These are phyloP conservation scores for Aphodius sticticus DNA, from an alignment of 2,888 invertebrate species.

Conservation along the genomic window DNA sequence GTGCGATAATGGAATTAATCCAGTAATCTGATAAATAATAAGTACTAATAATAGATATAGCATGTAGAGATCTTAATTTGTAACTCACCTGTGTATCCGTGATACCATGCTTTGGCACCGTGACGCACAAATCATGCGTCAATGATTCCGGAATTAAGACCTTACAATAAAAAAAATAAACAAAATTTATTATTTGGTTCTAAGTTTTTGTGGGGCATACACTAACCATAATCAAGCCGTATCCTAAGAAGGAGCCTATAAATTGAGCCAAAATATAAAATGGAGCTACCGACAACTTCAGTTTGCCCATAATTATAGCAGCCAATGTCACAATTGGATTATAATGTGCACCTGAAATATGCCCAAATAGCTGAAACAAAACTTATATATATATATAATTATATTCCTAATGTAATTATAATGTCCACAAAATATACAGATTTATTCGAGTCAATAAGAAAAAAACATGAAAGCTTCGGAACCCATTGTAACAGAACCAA, in stretches of 20 bases:
- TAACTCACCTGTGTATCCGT: constrained; percentile 27
- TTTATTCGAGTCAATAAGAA: too few relatives aligned
- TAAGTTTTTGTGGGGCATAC: background rate
- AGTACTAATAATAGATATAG: too few relatives aligned
- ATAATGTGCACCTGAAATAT: constrained; percentile 79
- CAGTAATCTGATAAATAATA: too few relatives aligned
- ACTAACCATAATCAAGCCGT: constrained; percentile 69
- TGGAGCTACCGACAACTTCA: constrained; percentile 62
- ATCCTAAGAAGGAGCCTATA: constrained; percentile 73
- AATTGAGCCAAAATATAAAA: constrained; percentile 72
- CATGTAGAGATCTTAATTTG: too few relatives aligned
- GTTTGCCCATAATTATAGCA: constrained; percentile 66
- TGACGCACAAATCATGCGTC: constrained; percentile 27
- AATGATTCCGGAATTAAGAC: constrained; percentile 22
- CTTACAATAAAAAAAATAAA: constrained; percentile 7
- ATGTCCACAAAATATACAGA: too few relatives aligned
- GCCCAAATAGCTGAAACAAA: constrained; percentile 71
- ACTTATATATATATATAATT: background rate
- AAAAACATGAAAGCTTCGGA: too few relatives aligned
- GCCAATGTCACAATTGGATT: constrained; percentile 80
- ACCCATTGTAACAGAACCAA: too few relatives aligned
- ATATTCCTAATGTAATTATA: too few relatives aligned
- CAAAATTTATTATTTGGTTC: background rate
- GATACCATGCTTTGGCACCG: constrained; percentile 22
- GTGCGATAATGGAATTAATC: too few relatives aligned